Evolutionary conservation across 1,140 invertebrate species (phyloP), one percentile per base, ranked within the genome.

Genomic region (Choristoneura fumiferana): DNA sequence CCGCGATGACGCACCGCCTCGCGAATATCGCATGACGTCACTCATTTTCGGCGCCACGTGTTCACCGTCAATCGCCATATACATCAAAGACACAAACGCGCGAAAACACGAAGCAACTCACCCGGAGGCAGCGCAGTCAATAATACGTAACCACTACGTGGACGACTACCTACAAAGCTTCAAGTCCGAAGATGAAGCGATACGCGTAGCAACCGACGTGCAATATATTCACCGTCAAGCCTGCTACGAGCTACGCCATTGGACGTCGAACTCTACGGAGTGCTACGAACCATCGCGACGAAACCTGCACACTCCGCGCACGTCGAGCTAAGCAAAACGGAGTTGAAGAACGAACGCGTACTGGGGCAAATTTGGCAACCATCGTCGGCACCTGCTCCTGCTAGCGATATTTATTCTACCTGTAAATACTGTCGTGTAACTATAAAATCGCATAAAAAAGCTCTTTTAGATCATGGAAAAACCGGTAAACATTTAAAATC

Each of bases 131-230:
- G 66, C 56, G 0, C 29, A 58, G 0, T 61, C 66, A 1, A 64
- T 81, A 0, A 15, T 60, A 2, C 1, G 66, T 1, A 62, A 72
- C 37, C 73, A 71, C 38, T 83, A 79, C 55, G 72, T 79, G 56
- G 76, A 81, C 38, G 76, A 83, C 54, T 83, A 69, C 38, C 39
- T 78, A 0, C 67, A 72, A 33, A 67, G 67, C 15, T 57, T 64
- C 0, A 57, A 67, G 18, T 64, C 56, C 0, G 52, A 14, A 2
- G 43, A 58, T 2, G 66, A 75, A 12, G 72, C 70, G 0, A 56
- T 12, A 1, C 8, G 34, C 8, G 1, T 69, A 8, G 53, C 65
- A 4, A 15, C 36, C 0, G 43, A 71, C 34, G 63, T 72, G 3
- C 22, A 54, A 1, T 18, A 18, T 15, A 65, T 79, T 8, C 60